Base-by-base conservation (phyloP, 1,140 invertebrate genomes). In the Nilaparvata lugens region DNA sequence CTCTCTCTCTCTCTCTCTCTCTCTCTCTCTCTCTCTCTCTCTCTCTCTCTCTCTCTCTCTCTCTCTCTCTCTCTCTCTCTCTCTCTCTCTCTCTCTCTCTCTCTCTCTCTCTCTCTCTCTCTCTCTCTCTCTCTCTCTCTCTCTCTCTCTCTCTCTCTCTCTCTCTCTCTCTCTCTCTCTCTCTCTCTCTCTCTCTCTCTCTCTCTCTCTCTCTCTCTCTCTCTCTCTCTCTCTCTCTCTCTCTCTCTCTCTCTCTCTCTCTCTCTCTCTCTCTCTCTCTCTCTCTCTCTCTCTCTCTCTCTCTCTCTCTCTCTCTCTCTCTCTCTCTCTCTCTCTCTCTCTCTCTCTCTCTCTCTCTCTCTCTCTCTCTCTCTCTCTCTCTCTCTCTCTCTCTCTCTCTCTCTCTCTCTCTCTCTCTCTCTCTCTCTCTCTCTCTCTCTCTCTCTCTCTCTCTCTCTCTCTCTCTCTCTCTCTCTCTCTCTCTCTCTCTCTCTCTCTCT, bases 321-420 rank as follows among this genome's bases (percentile, higher is more conserved):
- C 40, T 11, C 40, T 53, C 43, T 54, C 19, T 58, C 40, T 16
- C 57, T 58, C 40, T 19, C 43, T 58, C 57, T 54, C 57, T 58
- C 57, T 54, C 43, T 58, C 43, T 16, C 40, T 53, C 57, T 54
- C 43, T 21, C 40, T 7, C 57, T 58, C 40, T 16, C 19, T 58
- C 14, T 54, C 57, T 53, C 19, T 25, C 43, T 58, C 43, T 16
- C 19, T 16, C 43, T 25, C 57, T 53, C 19, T 16, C 19, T 53
- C 40, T 16, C 40, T 58, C 57, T 54, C 43, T 53, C 19, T 11
- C 57, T 53, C 40, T 23, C 57, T 58, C 40, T 16, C 40, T 58
- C 57, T 16, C 57, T 53, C 40, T 4, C 19, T 56, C 6, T 11
- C 19, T 53, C 19, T 25, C 24, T 25, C 14, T 25, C 3, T 19